Evolutionary conservation across 2,888 invertebrate genomes (phyloP), one percentile per base, ranked within the genome.

Genomic region (Orgyia antiqua): DNA sequence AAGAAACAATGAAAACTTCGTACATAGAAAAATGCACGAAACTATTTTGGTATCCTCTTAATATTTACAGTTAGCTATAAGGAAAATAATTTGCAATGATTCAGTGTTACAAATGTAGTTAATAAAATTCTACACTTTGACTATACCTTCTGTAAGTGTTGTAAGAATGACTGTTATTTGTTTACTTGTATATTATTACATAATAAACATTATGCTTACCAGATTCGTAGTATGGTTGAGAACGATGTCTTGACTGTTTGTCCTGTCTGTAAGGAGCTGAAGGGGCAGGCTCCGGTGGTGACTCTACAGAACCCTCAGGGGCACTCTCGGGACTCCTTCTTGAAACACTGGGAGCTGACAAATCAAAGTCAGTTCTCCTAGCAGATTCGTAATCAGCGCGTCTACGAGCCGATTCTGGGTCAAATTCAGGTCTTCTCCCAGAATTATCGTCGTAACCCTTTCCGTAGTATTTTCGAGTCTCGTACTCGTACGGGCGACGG

Each of bases 271-370:
- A 54, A 1, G 87, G 80, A 3, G 84, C 87, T 10, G 84, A 77
- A 0, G 87, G 87, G 9, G 87, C 87, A 0, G 87, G 87, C 37
- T 87, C 87, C 1, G 87, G 87, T 0, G 87, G 87, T 0, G 86
- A 87, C 20, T 82, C 84, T 1, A 61, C 79, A 4, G 82, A 79
- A 4, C 75, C 84, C 39, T 86, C 86, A 2, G 84, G 86, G 0
- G 83, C 86, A 41, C 87, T 83, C 15, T 84, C 86, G 18, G 86
- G 83, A 42, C 84, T 86, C 12, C 80, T 63, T 33, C 80, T 63
- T 0, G 79, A 76, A 1, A 61, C 77, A 24, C 82, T 75, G 20
- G 86, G 80, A 32, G 79, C 79, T 7, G 84, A 80, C 40, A 84
- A 65, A 42, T 83, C 83, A 51, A 86, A 83, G 45, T 86, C 84